These are phyloP conservation scores for Mobula hypostoma DNA, from an alignment of 2,113 vertebrate genomes.

Conservation along the genomic window DNA sequence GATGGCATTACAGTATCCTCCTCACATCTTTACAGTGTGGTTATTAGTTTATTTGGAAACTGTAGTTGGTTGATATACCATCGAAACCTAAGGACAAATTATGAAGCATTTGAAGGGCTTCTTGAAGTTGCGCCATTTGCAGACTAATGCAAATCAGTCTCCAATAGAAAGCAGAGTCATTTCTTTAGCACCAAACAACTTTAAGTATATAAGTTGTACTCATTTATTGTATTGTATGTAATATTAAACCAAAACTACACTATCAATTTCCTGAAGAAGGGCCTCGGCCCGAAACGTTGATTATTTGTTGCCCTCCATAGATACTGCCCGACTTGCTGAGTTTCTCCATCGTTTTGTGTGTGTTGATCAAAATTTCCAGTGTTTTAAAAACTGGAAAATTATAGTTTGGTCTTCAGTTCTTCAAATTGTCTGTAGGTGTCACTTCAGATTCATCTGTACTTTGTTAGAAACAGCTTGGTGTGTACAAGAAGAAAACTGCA, in stretches of 20 bases:
- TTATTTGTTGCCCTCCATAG: no score
- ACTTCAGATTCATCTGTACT: constrained; percentile 26
- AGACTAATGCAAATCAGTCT: neutral
- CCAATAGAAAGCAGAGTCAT: neutral
- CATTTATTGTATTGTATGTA: neutral
- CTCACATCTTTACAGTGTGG: neutral
- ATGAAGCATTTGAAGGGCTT: neutral
- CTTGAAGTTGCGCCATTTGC: neutral
- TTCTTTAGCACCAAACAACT: neutral
- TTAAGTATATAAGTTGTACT: neutral
- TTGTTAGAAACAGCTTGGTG: neutral
- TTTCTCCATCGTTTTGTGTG: no score
- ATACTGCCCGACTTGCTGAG: no score
- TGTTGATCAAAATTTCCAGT: neutral
- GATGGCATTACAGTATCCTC: neutral
- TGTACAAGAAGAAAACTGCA: neutral
- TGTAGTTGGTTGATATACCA: neutral
- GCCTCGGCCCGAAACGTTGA: no score
- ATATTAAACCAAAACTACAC: neutral
- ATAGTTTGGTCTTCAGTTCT: neutral
- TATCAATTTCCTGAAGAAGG: no score
- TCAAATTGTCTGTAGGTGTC: constrained; percentile 20
- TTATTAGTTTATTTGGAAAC: neutral
- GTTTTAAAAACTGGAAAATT: neutral
- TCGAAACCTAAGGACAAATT: neutral